Base-by-base conservation (phyloP, 2,888 invertebrate species). In the Schizotus pectinicornis region DNA sequence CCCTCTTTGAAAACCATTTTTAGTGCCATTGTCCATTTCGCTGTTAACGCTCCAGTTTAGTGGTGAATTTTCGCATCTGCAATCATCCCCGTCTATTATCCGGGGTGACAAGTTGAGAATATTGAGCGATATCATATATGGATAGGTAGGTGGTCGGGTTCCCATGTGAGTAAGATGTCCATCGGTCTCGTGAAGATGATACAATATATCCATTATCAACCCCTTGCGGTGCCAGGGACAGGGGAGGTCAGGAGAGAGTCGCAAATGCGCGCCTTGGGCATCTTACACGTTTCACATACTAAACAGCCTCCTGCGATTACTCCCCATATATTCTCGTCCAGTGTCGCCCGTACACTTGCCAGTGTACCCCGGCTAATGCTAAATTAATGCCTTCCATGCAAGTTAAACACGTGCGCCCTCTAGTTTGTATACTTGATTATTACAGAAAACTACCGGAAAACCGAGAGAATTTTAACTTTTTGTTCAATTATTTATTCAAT, bases 201-300 rank as follows among this genome's bases (percentile, higher is more conserved):
- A 77, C 77, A 76, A 77, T 76, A 73, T 76, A 76, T 75, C 76
- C 76, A 77, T 77, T 77, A 77, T 76, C 75, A 75, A 71, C 65
- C 72, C 74, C 76, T 70, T 63, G 66, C 60, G 67, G 67, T 63
- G 63, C 35, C 12, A 51, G 58, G 39, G 39, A 38, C 63, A 45
- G 53, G 65, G 56, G 64, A 56, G 58, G 63, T 62, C 66, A 63
- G 64, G 67, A 53, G 62, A 63, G 71, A 65, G 64, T 70, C 70
- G 76, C 74, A 75, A 76, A 77, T 76, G 77, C 69, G 74, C 75
- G 74, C 76, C 72, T 71, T 66, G 75, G 76, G 77, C 77, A 71
- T 75, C 77, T 76, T 76, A 74, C 76, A 73, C 76, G 76, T 75
- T 77, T 77, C 77, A 77, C 77, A 77, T 77, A 77, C 77, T 77